Evolutionary conservation across 2,113 vertebrate genomes (phyloP), one percentile per base, ranked within the genome.

Genomic region (Nycticebus coucang): DNA sequence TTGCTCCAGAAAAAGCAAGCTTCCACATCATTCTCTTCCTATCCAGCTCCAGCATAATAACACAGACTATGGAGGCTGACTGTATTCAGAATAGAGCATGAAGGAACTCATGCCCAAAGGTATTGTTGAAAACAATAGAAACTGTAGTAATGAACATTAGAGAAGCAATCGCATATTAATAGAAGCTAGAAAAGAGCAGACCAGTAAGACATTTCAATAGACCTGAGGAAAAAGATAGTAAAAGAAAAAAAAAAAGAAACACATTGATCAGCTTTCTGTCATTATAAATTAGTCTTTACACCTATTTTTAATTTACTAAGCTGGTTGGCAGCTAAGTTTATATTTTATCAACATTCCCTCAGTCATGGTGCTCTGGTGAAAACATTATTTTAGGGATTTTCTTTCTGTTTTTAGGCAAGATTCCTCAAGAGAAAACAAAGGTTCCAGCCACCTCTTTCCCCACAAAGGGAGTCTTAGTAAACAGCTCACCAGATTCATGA

Each of bases 291-390:
- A 78, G 45, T 71, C 93, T 94, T 75, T 92, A 35, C 37, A 74
- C 37, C 53, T 95, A 26, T 81, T 95, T 88, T 89, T 94, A 79
- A 97, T 74, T 95, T 78, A 81, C 5, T 94, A 94, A 89, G 13
- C 69, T 78, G 24, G 28, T 37, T 77, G 24, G 26, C 82, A 92
- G 19, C 50, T 0, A 89, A 64, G 33, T 86, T 77, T 87, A 89
- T 78, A 55, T 69, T 92, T 95, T 53, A 89, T 30, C 79, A 94
- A 86, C 30, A 26, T 60, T 30, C 79, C 30, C 41, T 89, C 41
- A 89, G 45, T 35, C 79, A 86, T 35, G 86, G 78, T 93, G 41
- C 15, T 93, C 37, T 94, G 80, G 4, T 66, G 55, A 95, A 18
- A n/a, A 79, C 24, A 79, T 50, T 9, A 86, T 91, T 91, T 95